Evolutionary conservation across 1,140 invertebrate species (phyloP).

Genomic region (Scaptomyza montana): DNA sequence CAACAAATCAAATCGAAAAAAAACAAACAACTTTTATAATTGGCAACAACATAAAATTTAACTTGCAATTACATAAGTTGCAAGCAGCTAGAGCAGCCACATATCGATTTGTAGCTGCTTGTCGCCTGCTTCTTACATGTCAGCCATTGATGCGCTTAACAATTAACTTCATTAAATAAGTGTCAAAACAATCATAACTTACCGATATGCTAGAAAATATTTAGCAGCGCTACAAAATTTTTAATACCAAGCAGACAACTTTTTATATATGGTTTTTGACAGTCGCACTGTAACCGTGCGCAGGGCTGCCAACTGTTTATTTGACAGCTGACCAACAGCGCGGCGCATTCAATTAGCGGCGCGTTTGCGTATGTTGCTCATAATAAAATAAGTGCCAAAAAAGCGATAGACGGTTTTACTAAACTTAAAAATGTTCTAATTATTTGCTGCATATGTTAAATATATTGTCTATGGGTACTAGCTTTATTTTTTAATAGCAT

Average conservation of each 20-base stretch:
- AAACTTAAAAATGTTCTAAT: too few species aligned
- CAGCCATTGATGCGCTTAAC: not conserved
- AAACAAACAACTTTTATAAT: constrained; percentile 27
- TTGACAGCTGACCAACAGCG: constrained; percentile 48
- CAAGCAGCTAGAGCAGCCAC: constrained; percentile 24
- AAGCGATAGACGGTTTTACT: too few species aligned
- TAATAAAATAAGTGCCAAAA: not conserved
- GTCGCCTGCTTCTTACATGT: not conserved
- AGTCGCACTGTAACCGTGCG: constrained; percentile 58
- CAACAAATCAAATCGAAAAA: constrained; percentile 46
- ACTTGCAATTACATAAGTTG: constrained; percentile 77
- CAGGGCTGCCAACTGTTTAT: constrained; percentile 58
- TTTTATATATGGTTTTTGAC: constrained; percentile 73
- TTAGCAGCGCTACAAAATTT: constrained; percentile 61
- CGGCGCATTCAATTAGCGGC: constrained; percentile 26
- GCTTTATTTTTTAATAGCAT: too few species aligned
- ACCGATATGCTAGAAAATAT: constrained; percentile 78
- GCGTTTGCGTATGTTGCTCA: constrained; percentile 4
- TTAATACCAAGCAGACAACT: constrained; percentile 74
- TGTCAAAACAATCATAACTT: constrained; percentile 36
- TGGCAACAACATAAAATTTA: constrained; percentile 37
- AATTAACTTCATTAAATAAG: not conserved
- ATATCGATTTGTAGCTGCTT: constrained; percentile 34
- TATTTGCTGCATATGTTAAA: too few species aligned
- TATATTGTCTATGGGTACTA: too few species aligned